Percentiles rank a stretch among this genome's conserved stretches.
These are phyloP conservation scores for Synanthedon tipuliformis DNA, from an alignment of 2,888 invertebrate genomes.

Conservation along the genomic window DNA sequence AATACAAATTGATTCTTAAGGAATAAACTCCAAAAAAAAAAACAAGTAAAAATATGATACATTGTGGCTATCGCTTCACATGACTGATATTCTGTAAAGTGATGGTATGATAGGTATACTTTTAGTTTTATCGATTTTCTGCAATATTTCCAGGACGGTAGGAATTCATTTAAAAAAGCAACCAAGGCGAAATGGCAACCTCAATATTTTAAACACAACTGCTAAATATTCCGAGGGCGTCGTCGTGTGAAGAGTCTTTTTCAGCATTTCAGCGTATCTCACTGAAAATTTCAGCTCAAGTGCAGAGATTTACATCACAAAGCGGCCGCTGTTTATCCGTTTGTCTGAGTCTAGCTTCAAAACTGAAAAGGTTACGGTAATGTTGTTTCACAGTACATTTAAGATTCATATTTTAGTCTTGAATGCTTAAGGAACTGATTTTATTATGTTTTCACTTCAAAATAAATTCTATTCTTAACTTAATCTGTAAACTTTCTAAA, in stretches of 20 bases:
- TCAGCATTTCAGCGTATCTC: conserved; percentile 7
- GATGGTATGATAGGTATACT: too few relatives aligned
- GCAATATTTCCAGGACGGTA: too few relatives aligned
- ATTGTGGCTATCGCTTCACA: too few relatives aligned
- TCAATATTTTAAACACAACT: conserved; percentile 2
- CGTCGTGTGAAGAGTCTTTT: conserved; percentile 11
- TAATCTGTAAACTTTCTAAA: too few relatives aligned
- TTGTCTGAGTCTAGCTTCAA: conserved; percentile 2
- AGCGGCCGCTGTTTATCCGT: conserved; percentile 10
- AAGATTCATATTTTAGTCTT: neutral
- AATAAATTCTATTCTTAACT: too few relatives aligned
- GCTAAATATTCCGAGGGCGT: conserved; percentile 11
- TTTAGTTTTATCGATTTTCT: too few relatives aligned
- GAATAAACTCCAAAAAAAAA: too few relatives aligned
- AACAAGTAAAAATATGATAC: too few relatives aligned
- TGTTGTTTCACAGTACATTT: neutral
- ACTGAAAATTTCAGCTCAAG: conserved; percentile 9
- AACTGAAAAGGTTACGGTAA: neutral
- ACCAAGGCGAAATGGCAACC: neutral
- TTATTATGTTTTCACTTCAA: neutral
- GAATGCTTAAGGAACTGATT: neutral
- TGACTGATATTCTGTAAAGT: too few relatives aligned
- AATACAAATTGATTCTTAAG: too few relatives aligned
- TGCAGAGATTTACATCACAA: conserved; percentile 12
- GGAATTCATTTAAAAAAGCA: too few relatives aligned